Conservation (phyloP, 2,797 vertebrate species). For the Crypturellus tataupa region DNA sequence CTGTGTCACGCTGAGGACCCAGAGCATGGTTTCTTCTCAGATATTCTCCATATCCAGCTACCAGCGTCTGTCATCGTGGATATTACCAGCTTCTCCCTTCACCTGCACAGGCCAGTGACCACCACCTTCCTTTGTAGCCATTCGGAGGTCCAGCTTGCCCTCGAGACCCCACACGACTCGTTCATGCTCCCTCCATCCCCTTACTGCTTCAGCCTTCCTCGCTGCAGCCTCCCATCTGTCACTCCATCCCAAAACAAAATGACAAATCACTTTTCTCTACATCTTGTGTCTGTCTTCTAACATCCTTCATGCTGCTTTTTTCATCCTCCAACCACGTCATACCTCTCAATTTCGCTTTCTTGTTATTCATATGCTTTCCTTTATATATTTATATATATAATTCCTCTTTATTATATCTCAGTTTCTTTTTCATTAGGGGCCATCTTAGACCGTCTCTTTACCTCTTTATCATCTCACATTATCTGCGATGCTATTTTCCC, state of each 20-base stretch:
- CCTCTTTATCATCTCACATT: too few species aligned
- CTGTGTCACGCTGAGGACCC: not conserved
- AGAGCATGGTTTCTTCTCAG: not conserved
- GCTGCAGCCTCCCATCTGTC: conserved; percentile 30
- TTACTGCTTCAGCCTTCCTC: not conserved
- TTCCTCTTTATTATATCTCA: not conserved
- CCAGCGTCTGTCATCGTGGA: not conserved
- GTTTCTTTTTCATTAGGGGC: not conserved
- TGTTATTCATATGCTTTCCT: not conserved
- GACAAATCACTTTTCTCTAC: not conserved
- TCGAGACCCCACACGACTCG: not conserved
- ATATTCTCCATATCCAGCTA: not conserved
- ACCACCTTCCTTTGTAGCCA: not conserved
- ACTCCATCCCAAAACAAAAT: not conserved
- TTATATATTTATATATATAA: too few species aligned
- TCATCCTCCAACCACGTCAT: not conserved
- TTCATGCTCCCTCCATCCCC: not conserved
- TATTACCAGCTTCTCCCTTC: not conserved
- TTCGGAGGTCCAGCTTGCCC: not conserved
- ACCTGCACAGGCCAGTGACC: not conserved
- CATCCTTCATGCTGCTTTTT: not conserved
- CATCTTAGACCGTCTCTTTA: not conserved
- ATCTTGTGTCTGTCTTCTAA: not conserved
- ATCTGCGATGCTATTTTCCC: not conserved
- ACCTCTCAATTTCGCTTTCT: not conserved